A percentile compares a stretch with the other conserved stretches of the same genome.
Conservation (phyloP, 2,888 invertebrate genomes). For the Drosophila peninsularis region DNA sequence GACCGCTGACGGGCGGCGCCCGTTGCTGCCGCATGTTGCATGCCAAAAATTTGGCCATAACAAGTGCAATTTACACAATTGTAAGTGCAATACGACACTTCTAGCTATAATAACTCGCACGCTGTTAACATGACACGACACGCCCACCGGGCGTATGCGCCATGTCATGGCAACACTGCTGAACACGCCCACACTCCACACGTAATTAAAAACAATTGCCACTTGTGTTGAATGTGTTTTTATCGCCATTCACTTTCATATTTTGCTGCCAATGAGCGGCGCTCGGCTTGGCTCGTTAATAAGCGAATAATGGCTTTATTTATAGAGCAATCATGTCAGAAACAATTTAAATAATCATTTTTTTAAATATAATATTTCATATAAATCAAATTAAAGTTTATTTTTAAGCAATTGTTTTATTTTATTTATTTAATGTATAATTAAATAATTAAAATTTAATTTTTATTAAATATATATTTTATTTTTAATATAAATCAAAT, state of each 20-base stretch:
- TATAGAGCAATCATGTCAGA: background rate
- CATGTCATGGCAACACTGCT: constrained; percentile 35
- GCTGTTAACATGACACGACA: constrained; percentile 19
- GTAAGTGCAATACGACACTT: constrained; percentile 85
- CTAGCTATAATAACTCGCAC: constrained; percentile 28
- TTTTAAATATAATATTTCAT: too few species aligned
- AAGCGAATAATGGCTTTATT: background rate
- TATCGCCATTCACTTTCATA: constrained; percentile 14
- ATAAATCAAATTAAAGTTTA: too few species aligned
- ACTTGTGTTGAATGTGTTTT: constrained; percentile 14
- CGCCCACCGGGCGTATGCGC: constrained; percentile 53
- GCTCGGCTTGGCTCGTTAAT: background rate
- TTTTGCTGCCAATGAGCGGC: constrained; percentile 14
- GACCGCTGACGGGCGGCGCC: constrained; percentile 84
- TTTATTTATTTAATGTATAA: too few species aligned
- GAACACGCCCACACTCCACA: constrained; percentile 3
- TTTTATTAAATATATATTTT: too few species aligned
- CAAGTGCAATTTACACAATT: constrained; percentile 90
- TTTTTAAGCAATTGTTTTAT: too few species aligned
- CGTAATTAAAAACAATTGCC: constrained; percentile 46
- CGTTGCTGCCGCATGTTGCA: constrained; percentile 88
- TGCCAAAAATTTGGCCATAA: constrained; percentile 90
- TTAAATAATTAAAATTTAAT: too few species aligned
- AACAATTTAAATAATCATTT: background rate
- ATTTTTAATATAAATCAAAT: too few species aligned